phyloP scores from a whole-genome alignment of 2,888 invertebrate genomes.

The Tribolium freemani region DNA sequence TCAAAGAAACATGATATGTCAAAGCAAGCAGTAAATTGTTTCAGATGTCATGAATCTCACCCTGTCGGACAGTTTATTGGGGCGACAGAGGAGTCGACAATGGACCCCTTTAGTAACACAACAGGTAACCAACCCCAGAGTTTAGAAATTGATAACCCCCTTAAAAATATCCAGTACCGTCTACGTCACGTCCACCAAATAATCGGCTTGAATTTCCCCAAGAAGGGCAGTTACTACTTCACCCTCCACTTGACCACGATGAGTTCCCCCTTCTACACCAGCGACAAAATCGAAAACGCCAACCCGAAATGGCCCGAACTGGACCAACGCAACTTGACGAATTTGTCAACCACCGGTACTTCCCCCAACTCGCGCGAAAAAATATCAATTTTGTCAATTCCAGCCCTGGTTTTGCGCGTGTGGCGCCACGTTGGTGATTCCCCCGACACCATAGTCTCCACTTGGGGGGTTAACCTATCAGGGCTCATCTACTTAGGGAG shows the following conservation, averaged over 20 bases:
- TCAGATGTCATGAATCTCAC: slow-evolving; percentile 64
- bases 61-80: slow-evolving; percentile 69
- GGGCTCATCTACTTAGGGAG: slow-evolving; percentile 84
- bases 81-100: slow-evolving; percentile 78
- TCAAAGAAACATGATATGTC: slow-evolving; percentile 42
- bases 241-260: slow-evolving; percentile 85
- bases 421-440: slow-evolving; percentile 64
- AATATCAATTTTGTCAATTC: slow-evolving; percentile 23
- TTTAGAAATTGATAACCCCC: too few species aligned
- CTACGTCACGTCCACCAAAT: slow-evolving; percentile 85
- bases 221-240: slow-evolving; percentile 78
- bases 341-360: slow-evolving; percentile 66
- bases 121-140: slow-evolving; percentile 72
- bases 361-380: neutral
- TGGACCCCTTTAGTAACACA: slow-evolving; percentile 88
- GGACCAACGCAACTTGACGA: slow-evolving; percentile 74
- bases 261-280: slow-evolving; percentile 88
- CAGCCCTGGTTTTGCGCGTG: slow-evolving; percentile 68
- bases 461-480: slow-evolving; percentile 89
- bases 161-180: slow-evolving; percentile 71
- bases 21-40: slow-evolving; percentile 33
- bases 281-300: slow-evolving; percentile 79
- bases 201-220: slow-evolving; percentile 74
- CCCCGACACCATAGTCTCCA: slow-evolving; percentile 77
- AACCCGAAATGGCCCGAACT: slow-evolving; percentile 89